Conservation (phyloP, 2,797 vertebrate species). For the Tadarida brasiliensis region DNA sequence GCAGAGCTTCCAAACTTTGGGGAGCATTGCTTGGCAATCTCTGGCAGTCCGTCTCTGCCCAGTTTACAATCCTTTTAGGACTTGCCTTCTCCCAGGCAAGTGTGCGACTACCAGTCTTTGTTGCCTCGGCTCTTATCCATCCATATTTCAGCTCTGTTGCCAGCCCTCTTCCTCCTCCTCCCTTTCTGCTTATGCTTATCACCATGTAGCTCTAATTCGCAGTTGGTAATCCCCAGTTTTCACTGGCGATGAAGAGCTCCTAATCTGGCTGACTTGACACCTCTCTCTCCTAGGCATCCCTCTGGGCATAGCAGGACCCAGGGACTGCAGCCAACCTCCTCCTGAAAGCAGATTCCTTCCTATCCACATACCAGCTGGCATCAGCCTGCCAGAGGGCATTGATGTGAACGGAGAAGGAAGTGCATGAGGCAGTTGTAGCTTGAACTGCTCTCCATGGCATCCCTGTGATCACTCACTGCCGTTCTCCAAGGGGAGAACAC, state of each 20-base stretch:
- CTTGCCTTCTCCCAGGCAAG: not conserved
- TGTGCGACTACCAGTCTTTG: not conserved
- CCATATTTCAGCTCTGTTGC: not conserved
- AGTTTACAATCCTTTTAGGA: not conserved
- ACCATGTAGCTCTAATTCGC: not conserved
- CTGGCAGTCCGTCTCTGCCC: not conserved
- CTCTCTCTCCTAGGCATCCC: not conserved
- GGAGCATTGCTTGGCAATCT: not conserved
- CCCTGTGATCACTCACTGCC: not conserved
- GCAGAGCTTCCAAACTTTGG: not conserved
- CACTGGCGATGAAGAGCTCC: not conserved
- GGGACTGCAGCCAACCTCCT: too few relatives aligned
- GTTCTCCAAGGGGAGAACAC: not conserved
- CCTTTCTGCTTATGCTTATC: not conserved
- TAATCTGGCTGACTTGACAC: not conserved
- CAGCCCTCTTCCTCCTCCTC: not conserved
- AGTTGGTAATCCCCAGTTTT: not conserved
- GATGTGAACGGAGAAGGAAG: not conserved
- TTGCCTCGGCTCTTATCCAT: not conserved
- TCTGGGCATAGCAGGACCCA: not conserved
- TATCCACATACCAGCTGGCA: not conserved
- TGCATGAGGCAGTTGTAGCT: not conserved
- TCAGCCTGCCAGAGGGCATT: not conserved
- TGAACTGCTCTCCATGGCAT: not conserved
- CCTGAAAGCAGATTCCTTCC: not conserved